phyloP scores from a whole-genome alignment of 2,113 vertebrate species.

The Callipepla californica region DNA sequence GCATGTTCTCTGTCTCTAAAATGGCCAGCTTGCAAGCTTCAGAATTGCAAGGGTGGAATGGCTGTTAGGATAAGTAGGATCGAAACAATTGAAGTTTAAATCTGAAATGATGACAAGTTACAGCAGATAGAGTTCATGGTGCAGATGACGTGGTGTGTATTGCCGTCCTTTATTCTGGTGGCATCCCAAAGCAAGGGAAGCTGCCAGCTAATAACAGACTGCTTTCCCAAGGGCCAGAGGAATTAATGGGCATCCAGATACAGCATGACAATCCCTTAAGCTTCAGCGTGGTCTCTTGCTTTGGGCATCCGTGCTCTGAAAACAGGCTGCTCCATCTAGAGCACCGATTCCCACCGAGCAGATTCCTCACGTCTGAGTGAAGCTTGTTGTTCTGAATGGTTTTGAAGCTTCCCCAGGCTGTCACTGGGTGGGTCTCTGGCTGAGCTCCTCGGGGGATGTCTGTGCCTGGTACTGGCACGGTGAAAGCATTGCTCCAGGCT shows the following conservation, averaged over 20 bases:
- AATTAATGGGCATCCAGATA: neutral
- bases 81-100: constrained; percentile 75
- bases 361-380: neutral
- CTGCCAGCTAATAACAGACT: neutral
- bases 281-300: neutral
- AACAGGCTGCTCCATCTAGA: neutral
- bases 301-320: neutral
- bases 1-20: neutral
- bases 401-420: neutral
- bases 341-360: neutral
- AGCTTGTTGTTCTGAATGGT: neutral
- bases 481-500: neutral
- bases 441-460: neutral
- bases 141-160: neutral
- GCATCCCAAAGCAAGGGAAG: neutral
- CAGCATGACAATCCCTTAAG: neutral
- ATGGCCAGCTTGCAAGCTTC: neutral
- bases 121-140: neutral
- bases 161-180: neutral
- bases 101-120: constrained; percentile 36
- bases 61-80: constrained; percentile 16
- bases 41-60: neutral
- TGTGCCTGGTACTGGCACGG: neutral
- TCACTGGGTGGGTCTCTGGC: neutral
- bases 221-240: neutral